Evolutionary conservation across 2,888 invertebrate genomes (phyloP).

Genomic region (Muscina levida): DNA sequence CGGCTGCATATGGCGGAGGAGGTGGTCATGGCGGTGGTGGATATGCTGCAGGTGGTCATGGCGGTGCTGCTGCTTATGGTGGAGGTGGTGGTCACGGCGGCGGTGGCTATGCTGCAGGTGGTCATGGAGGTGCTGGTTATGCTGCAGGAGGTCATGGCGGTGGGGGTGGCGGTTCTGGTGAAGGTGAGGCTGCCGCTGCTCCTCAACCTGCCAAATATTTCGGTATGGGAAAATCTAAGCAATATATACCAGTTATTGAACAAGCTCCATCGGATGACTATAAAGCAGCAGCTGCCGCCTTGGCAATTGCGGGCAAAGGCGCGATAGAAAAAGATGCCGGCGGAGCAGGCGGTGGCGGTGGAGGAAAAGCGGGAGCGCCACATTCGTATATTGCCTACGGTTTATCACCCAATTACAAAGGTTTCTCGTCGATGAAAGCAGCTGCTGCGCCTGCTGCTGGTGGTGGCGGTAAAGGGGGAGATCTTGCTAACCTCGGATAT

Average conservation of each 20-base stretch:
- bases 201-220: conserved; percentile 71
- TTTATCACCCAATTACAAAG: conserved; percentile 76
- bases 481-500: background rate
- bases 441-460: background rate
- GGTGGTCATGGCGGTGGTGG: conserved; percentile 14
- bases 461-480: background rate
- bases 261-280: conserved; percentile 52
- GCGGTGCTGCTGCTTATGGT: conserved; percentile 48
- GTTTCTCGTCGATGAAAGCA: conserved; percentile 42
- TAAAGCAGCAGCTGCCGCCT: conserved; percentile 62
- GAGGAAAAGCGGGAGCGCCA: conserved; percentile 64
- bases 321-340: background rate
- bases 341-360: conserved; percentile 18
- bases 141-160: no score
- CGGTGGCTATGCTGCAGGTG: no score
- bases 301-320: background rate
- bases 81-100: background rate
- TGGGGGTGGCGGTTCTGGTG: conserved; percentile 64
- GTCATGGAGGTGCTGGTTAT: conserved; percentile 25
- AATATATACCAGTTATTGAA: conserved; percentile 76
- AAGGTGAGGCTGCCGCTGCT: no score
- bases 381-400: conserved; percentile 72
- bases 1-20: no score
- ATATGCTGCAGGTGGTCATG: conserved; percentile 43
- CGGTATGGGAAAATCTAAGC: conserved; percentile 75